Conservation (phyloP, 2,113 vertebrate genomes). For the Chaetorhynchus papuensis region DNA sequence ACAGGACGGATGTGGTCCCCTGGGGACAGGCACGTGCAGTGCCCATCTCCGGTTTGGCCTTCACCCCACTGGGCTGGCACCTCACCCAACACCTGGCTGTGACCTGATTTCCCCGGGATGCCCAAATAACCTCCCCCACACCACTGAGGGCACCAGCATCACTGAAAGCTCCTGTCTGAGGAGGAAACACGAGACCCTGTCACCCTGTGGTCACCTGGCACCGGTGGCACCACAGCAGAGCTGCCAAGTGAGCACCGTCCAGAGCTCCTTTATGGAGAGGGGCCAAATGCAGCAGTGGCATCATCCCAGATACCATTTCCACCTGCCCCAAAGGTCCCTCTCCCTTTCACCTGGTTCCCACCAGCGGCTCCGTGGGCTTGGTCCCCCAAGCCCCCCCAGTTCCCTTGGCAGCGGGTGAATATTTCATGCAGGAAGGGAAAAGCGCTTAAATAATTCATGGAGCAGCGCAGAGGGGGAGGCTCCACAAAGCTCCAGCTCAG, state of each 20-base stretch:
- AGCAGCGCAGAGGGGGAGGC: background rate
- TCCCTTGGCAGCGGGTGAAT: background rate
- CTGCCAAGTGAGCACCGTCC: fast-evolving
- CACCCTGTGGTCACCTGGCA: background rate
- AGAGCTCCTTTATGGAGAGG: background rate
- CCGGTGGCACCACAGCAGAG: background rate
- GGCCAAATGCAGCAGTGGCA: background rate
- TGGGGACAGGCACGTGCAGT: background rate
- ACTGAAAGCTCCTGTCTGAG: background rate
- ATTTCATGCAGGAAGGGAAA: constrained; percentile 15
- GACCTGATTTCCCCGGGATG: background rate
- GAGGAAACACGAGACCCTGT: fast-evolving
- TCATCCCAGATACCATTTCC: fast-evolving
- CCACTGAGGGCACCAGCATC: fast-evolving
- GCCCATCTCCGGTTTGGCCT: fast-evolving
- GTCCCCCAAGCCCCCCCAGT: background rate
- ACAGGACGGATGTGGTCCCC: fast-evolving
- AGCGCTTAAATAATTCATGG: constrained; percentile 39
- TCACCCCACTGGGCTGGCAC: fast-evolving
- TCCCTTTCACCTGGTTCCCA: background rate
- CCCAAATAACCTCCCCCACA: background rate
- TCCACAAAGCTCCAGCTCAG: background rate
- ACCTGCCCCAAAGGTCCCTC: background rate
- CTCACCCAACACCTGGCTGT: background rate
- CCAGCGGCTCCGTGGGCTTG: fast-evolving